A percentile compares a stretch with the other conserved stretches of the same genome.
These are phyloP conservation scores for Andrena marginata DNA, from an alignment of 2,888 invertebrate genomes.

Conservation along the genomic window DNA sequence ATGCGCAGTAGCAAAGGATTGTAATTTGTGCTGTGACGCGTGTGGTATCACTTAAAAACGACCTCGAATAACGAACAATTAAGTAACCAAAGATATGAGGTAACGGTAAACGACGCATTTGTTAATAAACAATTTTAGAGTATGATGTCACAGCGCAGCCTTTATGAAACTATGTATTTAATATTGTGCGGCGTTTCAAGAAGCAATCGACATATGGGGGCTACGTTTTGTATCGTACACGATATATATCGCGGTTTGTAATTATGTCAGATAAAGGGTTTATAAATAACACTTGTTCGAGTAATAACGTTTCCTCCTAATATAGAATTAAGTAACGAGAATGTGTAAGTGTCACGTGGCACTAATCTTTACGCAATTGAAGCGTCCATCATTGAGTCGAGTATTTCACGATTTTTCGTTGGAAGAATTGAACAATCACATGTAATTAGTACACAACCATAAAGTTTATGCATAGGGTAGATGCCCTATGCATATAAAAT, in stretches of 20 bases:
- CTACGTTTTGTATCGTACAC: constrained; percentile 17
- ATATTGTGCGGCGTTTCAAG: constrained; percentile 43
- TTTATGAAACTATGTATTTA: constrained; percentile 36
- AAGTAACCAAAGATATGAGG: constrained; percentile 54
- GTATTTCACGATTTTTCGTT: background rate
- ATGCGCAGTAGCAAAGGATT: constrained; percentile 16
- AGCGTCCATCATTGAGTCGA: background rate
- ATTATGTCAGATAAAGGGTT: constrained; percentile 20
- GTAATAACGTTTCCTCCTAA: background rate
- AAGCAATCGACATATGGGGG: constrained; percentile 14
- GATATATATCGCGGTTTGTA: background rate
- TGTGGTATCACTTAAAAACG: constrained; percentile 30
- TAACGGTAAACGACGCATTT: constrained; percentile 50
- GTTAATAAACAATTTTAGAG: constrained; percentile 68
- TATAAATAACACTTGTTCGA: constrained; percentile 22
- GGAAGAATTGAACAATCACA: background rate
- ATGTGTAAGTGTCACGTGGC: background rate
- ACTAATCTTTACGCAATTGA: background rate
- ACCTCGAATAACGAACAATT: constrained; percentile 47
- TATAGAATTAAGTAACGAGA: background rate
- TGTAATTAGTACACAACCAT: too few species aligned
- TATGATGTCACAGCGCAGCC: constrained; percentile 59
- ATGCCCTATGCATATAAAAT: too few species aligned
- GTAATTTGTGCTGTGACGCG: constrained; percentile 13
- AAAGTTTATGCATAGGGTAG: too few species aligned